Conservation (phyloP, 2,113 vertebrate genomes). For the Gymnobelideus leadbeateri region DNA sequence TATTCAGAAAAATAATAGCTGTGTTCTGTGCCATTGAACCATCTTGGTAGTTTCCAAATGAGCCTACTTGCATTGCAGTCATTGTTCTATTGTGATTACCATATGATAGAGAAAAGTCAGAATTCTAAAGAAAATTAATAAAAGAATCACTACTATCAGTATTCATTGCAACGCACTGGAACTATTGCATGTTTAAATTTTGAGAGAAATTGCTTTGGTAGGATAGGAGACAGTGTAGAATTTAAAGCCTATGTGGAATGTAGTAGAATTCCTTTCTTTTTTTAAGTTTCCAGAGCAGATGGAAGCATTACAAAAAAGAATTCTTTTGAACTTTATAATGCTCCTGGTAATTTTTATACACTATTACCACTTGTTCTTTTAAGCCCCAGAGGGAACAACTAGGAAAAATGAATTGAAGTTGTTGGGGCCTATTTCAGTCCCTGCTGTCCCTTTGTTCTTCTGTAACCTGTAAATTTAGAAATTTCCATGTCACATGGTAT, state of each 20-base stretch:
- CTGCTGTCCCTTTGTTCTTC: neutral
- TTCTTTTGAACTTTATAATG: neutral
- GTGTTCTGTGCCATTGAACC: neutral
- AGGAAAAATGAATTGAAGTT: neutral
- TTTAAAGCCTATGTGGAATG: slow-evolving; percentile 2
- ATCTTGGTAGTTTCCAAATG: neutral
- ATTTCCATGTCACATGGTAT: neutral
- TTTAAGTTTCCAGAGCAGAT: neutral
- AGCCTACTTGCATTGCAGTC: neutral
- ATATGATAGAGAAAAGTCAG: neutral
- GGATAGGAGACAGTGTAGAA: neutral
- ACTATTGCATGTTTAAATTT: neutral
- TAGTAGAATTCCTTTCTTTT: neutral
- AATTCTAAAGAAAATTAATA: neutral
- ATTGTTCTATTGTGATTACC: neutral
- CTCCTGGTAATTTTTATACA: neutral
- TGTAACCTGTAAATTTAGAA: neutral
- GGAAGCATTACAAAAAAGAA: neutral
- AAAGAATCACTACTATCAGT: neutral
- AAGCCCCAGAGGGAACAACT: neutral
- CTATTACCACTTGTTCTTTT: neutral
- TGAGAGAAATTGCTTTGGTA: neutral
- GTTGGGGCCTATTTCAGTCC: neutral
- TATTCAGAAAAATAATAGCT: neutral
- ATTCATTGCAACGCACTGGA: neutral